phyloP scores from a whole-genome alignment of 2,888 invertebrate species.

The Oxytorus armatus region DNA sequence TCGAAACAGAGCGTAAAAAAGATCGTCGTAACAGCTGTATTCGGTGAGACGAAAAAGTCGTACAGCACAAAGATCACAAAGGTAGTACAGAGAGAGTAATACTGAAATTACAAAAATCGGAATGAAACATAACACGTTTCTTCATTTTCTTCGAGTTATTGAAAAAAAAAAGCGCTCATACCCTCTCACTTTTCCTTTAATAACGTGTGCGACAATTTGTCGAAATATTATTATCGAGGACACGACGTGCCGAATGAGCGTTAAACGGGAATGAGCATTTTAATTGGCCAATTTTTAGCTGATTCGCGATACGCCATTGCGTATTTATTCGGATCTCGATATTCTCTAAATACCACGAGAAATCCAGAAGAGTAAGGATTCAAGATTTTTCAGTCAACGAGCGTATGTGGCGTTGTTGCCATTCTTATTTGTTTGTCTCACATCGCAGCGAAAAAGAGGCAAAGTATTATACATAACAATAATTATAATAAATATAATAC shows the following conservation, averaged over 20 bases:
- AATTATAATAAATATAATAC: too few species aligned
- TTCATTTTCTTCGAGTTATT: not conserved
- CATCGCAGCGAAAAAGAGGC: constrained; percentile 44
- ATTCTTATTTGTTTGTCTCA: constrained; percentile 19
- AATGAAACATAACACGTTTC: constrained; percentile 30
- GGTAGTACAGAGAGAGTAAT: constrained; percentile 30
- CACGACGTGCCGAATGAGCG: constrained; percentile 23
- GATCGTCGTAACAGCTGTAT: constrained; percentile 37
- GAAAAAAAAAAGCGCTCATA: constrained; percentile 23
- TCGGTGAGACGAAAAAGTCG: constrained; percentile 34
- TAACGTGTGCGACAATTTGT: constrained; percentile 13
- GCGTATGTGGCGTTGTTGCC: constrained; percentile 12
- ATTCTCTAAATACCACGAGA: constrained; percentile 36
- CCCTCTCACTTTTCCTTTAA: not conserved
- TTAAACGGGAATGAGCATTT: constrained; percentile 28
- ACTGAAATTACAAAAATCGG: constrained; percentile 50
- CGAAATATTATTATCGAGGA: constrained; percentile 19
- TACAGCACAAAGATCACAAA: constrained; percentile 31
- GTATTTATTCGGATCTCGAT: constrained; percentile 29
- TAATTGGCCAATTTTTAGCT: constrained; percentile 24
- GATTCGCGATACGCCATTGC: constrained; percentile 16
- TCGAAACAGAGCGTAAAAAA: constrained; percentile 57
- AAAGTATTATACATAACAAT: constrained; percentile 30
- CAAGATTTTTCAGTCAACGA: constrained; percentile 36
- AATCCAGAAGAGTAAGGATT: constrained; percentile 23